Conservation (phyloP, 30 jellyfish, hydroid and myxozoan species). For the Mastigias papua region DNA sequence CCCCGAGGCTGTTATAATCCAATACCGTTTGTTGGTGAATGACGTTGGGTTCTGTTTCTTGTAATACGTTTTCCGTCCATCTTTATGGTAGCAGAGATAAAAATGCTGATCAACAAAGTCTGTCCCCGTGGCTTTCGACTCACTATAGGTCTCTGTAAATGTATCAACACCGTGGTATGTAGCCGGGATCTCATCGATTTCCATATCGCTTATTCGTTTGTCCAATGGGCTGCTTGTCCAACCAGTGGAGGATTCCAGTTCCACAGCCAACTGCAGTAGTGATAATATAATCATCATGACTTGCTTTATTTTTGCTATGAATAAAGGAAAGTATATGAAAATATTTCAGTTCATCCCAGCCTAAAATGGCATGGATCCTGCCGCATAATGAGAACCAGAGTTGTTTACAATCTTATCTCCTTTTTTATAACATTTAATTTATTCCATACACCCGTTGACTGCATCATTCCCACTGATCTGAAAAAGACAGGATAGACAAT, state of each 20-base stretch:
- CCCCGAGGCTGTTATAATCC: slow-evolving; percentile 93
- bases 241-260: slow-evolving; percentile 41
- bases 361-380: too few species aligned
- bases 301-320: slow-evolving; percentile 2
- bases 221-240: slow-evolving; percentile 58
- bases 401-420: too few species aligned
- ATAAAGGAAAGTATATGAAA: background rate
- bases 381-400: background rate
- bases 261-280: slow-evolving; percentile 20
- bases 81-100: slow-evolving; percentile 89
- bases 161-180: slow-evolving; percentile 90
- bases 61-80: slow-evolving; percentile 91
- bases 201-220: slow-evolving; percentile 51
- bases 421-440: too few species aligned
- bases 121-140: slow-evolving; percentile 79
- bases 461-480: too few species aligned
- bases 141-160: slow-evolving; percentile 75
- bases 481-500: too few species aligned
- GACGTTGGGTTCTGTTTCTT: slow-evolving; percentile 87
- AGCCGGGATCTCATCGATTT: slow-evolving; percentile 83
- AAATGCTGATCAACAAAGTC: slow-evolving; percentile 95
- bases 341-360: background rate
- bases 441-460: too few species aligned
- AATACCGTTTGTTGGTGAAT: slow-evolving; percentile 84
- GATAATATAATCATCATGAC: background rate